Conservation (phyloP, 2,888 invertebrate genomes). For the Ptychoptera contaminata region DNA sequence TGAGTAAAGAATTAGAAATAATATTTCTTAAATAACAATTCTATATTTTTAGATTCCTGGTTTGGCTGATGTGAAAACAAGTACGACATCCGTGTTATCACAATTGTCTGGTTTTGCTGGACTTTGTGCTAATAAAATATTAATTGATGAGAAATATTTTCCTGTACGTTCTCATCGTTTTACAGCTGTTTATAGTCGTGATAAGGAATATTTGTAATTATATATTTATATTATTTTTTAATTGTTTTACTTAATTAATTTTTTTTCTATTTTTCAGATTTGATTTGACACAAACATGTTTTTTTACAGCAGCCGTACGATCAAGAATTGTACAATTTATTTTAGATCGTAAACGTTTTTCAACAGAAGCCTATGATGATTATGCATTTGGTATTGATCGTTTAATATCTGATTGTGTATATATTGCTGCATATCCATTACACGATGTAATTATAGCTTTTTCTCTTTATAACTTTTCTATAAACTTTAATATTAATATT, state of each 20-base stretch:
- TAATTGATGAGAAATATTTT: constrained; percentile 54
- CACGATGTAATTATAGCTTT: constrained; percentile 54
- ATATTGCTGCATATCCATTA: constrained; percentile 70
- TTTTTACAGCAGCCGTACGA: constrained; percentile 73
- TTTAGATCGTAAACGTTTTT: constrained; percentile 72
- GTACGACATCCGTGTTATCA: constrained; percentile 24
- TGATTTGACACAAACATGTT: constrained; percentile 61
- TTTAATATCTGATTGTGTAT: constrained; percentile 53
- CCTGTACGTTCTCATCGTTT: constrained; percentile 65
- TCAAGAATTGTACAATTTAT: constrained; percentile 87
- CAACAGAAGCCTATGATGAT: constrained; percentile 43
- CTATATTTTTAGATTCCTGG: constrained; percentile 29
- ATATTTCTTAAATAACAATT: not conserved
- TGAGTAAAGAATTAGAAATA: not conserved
- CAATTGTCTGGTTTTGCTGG: constrained; percentile 19
- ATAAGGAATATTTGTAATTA: constrained; percentile 82
- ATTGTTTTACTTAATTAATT: constrained; percentile 21
- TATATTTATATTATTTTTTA: constrained; percentile 3
- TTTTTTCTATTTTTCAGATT: constrained; percentile 45
- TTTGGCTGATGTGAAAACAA: constrained; percentile 42
- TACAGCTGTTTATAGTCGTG: constrained; percentile 77
- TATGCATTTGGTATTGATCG: constrained; percentile 71
- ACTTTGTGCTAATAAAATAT: constrained; percentile 16
- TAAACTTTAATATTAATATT: too few species aligned
- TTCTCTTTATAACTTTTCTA: too few species aligned